Conservation (phyloP, 2,888 invertebrate species). For the Volucella inflata region DNA sequence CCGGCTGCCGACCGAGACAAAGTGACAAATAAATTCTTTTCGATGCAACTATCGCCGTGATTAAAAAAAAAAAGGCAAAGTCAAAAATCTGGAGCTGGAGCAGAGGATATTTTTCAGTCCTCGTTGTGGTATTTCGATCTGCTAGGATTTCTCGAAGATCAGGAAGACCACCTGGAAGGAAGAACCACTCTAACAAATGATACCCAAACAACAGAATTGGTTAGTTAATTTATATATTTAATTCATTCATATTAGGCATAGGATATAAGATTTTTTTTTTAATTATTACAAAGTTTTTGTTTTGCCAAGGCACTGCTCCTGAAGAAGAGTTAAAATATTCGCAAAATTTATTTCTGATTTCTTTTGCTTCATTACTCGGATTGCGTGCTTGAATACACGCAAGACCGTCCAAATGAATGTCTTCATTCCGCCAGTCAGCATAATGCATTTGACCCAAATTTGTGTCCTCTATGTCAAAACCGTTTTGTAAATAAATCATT, state of each 20-base stretch:
- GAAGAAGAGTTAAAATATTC: conserved; percentile 37
- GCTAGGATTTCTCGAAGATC: too few relatives aligned
- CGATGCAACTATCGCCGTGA: conserved; percentile 17
- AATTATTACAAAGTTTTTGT: conserved; percentile 19
- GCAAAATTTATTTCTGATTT: conserved; percentile 29
- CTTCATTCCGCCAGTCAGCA: conserved; percentile 20
- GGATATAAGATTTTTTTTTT: not conserved
- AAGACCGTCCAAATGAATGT: conserved; percentile 7
- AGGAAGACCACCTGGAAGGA: too few relatives aligned
- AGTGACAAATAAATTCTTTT: conserved; percentile 17
- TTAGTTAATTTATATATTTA: too few relatives aligned
- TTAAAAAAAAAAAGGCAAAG: too few relatives aligned
- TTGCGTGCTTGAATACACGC: conserved; percentile 7
- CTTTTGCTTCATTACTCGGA: conserved; percentile 25
- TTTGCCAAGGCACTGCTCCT: conserved; percentile 32
- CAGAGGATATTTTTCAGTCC: too few relatives aligned
- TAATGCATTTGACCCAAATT: conserved; percentile 1
- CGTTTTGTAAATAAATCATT: conserved; percentile 1
- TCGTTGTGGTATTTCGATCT: too few relatives aligned
- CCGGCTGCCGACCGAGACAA: too few relatives aligned
- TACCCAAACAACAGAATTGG: too few relatives aligned
- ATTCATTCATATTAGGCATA: not conserved
- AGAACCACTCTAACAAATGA: too few relatives aligned
- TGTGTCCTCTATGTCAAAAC: conserved; percentile 27
- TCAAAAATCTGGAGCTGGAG: too few relatives aligned